Conservation (phyloP, 1,140 invertebrate genomes). For the Pseudomyrmex cubaensis region DNA sequence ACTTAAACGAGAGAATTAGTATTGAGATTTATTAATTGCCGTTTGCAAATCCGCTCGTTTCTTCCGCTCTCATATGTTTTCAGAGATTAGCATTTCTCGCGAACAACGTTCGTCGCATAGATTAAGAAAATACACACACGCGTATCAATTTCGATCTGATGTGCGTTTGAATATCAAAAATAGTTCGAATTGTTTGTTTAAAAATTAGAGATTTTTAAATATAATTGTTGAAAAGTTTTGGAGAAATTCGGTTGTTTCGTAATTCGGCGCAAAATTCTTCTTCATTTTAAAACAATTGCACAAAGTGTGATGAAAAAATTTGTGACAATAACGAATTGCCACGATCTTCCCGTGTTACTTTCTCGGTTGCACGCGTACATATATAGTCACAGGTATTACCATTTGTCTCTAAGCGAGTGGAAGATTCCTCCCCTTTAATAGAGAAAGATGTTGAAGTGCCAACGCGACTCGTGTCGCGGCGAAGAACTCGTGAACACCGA, state of each 20-base stretch:
- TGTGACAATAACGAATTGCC: not conserved
- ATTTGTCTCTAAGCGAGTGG: slow-evolving; percentile 18
- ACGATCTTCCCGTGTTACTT: not conserved
- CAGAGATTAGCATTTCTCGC: not conserved
- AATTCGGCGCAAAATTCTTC: too few relatives aligned
- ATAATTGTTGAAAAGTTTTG: too few relatives aligned
- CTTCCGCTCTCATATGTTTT: not conserved
- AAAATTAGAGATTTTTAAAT: too few relatives aligned
- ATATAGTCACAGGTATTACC: not conserved
- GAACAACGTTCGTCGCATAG: not conserved
- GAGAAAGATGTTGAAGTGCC: slow-evolving; percentile 25
- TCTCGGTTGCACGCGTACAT: not conserved
- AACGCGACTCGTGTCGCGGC: slow-evolving; percentile 30
- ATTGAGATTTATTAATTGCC: slow-evolving; percentile 49
- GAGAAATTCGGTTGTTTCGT: too few relatives aligned
- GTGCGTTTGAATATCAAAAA: too few relatives aligned
- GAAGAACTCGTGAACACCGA: slow-evolving; percentile 27
- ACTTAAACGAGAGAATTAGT: slow-evolving; percentile 45
- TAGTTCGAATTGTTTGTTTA: too few relatives aligned
- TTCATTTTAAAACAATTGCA: too few relatives aligned
- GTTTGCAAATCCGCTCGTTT: not conserved
- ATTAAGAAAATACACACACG: too few relatives aligned
- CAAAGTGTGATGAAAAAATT: not conserved
- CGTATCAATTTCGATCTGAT: too few relatives aligned
- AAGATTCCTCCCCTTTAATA: slow-evolving; percentile 3